These are phyloP conservation scores for Albula goreensis DNA, from an alignment of 2,113 vertebrate genomes.

Conservation along the genomic window DNA sequence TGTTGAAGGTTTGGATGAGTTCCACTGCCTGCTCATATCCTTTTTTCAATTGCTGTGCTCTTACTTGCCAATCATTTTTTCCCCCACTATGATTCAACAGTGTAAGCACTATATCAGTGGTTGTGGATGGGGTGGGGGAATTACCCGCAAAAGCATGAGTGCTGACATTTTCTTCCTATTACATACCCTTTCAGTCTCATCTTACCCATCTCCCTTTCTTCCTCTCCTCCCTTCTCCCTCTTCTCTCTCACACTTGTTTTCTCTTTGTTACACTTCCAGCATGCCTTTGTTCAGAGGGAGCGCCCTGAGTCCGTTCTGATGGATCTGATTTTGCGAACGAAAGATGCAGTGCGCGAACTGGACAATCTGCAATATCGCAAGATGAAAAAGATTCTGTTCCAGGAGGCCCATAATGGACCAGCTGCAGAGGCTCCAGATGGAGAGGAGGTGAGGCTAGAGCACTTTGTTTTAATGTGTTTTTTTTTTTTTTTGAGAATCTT, in stretches of 20 bases:
- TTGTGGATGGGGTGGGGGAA: neutral
- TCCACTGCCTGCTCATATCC: neutral
- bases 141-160: neutral
- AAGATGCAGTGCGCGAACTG: constrained; percentile 95
- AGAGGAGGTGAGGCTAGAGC: constrained; percentile 82
- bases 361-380: constrained; percentile 99
- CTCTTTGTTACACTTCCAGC: constrained; percentile 65
- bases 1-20: constrained; percentile 83
- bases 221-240: neutral
- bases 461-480: neutral
- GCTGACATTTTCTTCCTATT: neutral
- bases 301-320: constrained; percentile 92
- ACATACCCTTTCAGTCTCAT: neutral
- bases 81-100: neutral
- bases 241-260: neutral
- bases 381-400: constrained; percentile 99
- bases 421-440: constrained; percentile 90
- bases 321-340: constrained; percentile 96
- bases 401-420: constrained; percentile 94
- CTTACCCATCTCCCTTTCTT: neutral
- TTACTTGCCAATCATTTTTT: neutral
- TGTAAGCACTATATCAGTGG: neutral
- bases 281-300: constrained; percentile 93
- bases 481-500: constrained; percentile 35
- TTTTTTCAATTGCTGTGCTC: too few relatives aligned